These are phyloP conservation scores for Oeneis ivallda DNA, from an alignment of 2,888 invertebrate genomes.

Conservation along the genomic window DNA sequence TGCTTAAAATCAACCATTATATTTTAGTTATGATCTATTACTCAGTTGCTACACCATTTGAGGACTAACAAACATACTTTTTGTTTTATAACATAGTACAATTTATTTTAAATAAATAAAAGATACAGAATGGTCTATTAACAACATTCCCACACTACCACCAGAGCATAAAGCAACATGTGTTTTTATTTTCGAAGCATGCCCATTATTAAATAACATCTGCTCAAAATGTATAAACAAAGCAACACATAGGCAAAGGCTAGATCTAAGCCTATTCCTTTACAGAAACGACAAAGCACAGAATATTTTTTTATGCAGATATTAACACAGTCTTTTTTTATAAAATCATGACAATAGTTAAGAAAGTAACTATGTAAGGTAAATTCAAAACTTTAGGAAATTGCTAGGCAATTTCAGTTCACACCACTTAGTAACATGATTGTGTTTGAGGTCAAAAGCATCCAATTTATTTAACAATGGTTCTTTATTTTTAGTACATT, in stretches of 20 bases:
- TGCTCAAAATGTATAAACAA: background rate
- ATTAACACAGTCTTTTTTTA: too few relatives aligned
- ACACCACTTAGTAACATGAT: background rate
- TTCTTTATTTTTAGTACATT: constrained; percentile 27
- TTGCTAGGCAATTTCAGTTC: background rate
- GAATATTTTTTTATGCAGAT: too few relatives aligned
- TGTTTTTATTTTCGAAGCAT: constrained; percentile 14
- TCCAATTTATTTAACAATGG: constrained; percentile 28
- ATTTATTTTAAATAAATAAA: background rate
- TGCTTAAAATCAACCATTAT: too few relatives aligned
- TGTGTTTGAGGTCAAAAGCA: constrained; percentile 15
- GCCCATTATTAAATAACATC: constrained; percentile 9
- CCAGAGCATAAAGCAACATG: constrained; percentile 5
- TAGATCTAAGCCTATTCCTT: too few relatives aligned
- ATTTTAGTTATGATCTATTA: too few relatives aligned
- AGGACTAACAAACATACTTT: too few relatives aligned
- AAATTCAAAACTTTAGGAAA: background rate
- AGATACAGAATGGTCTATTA: background rate
- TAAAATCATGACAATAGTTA: too few relatives aligned
- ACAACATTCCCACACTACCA: constrained; percentile 15
- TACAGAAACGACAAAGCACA: too few relatives aligned
- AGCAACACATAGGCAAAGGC: too few relatives aligned
- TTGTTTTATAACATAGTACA: too few relatives aligned
- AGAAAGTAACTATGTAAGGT: background rate
- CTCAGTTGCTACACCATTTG: too few relatives aligned